Conservation (phyloP, 2,797 vertebrate species). For the Falco rusticolus region DNA sequence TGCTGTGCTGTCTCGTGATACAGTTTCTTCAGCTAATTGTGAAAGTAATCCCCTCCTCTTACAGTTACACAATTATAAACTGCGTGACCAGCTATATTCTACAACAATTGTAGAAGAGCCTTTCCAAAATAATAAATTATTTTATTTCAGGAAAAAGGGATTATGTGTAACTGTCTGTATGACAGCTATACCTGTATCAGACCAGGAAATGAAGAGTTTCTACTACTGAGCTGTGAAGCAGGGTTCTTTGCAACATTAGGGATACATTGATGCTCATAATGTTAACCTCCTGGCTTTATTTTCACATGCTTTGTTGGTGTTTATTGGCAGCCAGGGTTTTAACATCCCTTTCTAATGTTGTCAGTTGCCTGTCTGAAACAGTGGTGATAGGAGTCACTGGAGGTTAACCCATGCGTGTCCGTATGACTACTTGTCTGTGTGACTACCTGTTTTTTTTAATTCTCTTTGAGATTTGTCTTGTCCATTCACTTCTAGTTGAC, state of each 20-base stretch:
- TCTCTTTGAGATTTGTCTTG: background rate
- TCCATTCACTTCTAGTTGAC: background rate
- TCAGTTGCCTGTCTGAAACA: background rate
- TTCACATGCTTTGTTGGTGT: background rate
- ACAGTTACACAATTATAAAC: background rate
- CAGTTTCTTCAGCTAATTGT: background rate
- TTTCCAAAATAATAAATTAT: background rate
- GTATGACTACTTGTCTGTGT: background rate
- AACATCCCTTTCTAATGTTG: background rate
- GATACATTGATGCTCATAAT: background rate
- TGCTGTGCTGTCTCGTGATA: background rate
- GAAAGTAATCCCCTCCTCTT: background rate
- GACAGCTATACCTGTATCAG: background rate
- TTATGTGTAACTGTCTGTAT: background rate
- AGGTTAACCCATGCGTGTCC: background rate
- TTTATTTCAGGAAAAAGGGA: background rate
- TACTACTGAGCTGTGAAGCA: background rate
- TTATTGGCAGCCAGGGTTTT: background rate
- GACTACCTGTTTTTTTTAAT: background rate
- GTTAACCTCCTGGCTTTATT: background rate
- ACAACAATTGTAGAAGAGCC: background rate
- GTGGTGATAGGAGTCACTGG: background rate
- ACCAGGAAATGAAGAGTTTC: background rate
- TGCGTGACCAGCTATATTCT: background rate
- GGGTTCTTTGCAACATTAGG: background rate